phyloP scores from a whole-genome alignment of 2,113 vertebrate genomes.

The Forbesichthys papilliferus region DNA sequence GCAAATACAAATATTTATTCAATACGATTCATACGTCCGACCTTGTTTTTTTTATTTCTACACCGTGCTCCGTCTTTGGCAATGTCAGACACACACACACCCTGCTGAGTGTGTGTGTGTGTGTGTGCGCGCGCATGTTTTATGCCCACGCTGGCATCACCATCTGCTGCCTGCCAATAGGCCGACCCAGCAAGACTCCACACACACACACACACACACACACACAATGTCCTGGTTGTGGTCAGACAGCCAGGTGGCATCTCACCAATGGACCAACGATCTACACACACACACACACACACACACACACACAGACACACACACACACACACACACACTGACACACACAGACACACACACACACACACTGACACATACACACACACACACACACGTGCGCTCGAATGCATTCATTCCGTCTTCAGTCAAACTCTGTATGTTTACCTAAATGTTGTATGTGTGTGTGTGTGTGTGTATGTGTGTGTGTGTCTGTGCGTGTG shows the following conservation, averaged over 20 bases:
- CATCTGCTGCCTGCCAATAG: constrained; percentile 68
- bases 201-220: constrained; percentile 1
- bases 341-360: neutral
- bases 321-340: neutral
- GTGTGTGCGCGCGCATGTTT: constrained; percentile 14
- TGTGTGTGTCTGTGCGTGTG: too few relatives aligned
- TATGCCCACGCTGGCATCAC: constrained; percentile 58
- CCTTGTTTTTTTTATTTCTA: too few relatives aligned
- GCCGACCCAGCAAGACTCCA: constrained; percentile 51
- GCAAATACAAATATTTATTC: too few relatives aligned
- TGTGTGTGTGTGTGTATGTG: too few relatives aligned
- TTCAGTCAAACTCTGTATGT: too few relatives aligned
- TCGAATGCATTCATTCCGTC: constrained; percentile 18
- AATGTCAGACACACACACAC: too few relatives aligned
- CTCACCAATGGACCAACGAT: constrained; percentile 52
- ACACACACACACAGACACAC: constrained; percentile 12
- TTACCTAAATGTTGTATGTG: too few relatives aligned
- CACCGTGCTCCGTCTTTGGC: too few relatives aligned
- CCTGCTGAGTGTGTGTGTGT: neutral
- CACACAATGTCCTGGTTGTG: constrained; percentile 32
- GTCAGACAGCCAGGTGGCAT: constrained; percentile 60
- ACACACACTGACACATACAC: constrained; percentile 13
- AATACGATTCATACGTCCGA: too few relatives aligned
- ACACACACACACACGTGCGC: constrained; percentile 19
- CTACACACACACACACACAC: constrained; percentile 41